Percentiles rank a stretch among this genome's conserved stretches.
phyloP scores from a whole-genome alignment of 1,140 invertebrate genomes.

The Kradibia gibbosae region DNA sequence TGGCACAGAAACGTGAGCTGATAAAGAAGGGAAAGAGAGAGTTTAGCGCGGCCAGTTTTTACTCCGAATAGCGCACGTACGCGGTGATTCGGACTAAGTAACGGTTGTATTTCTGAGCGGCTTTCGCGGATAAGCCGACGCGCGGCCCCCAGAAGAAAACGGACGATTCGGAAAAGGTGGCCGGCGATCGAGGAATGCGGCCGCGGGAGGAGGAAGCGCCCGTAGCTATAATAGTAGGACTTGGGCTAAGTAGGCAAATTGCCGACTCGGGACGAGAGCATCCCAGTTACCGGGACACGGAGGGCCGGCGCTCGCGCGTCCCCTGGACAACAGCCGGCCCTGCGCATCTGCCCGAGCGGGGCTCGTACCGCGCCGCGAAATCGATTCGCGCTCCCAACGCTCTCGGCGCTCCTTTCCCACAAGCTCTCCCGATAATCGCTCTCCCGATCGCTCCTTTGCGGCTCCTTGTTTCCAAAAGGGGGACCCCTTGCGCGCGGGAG shows the following conservation, averaged over 20 bases:
- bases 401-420: background rate
- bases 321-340: background rate
- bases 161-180: background rate
- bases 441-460: background rate
- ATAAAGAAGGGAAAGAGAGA: background rate
- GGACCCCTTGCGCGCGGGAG: too few species aligned
- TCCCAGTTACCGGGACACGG: background rate
- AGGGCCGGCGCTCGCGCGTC: background rate
- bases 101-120: background rate
- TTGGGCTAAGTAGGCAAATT: constrained; percentile 5
- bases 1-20: background rate
- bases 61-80: background rate
- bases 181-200: background rate
- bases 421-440: background rate
- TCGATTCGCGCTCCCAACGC: background rate
- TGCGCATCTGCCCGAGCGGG: background rate
- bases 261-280: too few species aligned
- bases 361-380: background rate
- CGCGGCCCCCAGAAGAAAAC: background rate
- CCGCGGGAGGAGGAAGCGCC: background rate
- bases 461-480: too few species aligned
- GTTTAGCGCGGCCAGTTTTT: background rate
- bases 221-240: background rate
- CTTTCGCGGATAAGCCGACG: background rate
- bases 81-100: background rate